Evolutionary conservation across 2,888 invertebrate species (phyloP), one percentile per base, ranked within the genome.

Genomic region (Drosophila kuntzei): DNA sequence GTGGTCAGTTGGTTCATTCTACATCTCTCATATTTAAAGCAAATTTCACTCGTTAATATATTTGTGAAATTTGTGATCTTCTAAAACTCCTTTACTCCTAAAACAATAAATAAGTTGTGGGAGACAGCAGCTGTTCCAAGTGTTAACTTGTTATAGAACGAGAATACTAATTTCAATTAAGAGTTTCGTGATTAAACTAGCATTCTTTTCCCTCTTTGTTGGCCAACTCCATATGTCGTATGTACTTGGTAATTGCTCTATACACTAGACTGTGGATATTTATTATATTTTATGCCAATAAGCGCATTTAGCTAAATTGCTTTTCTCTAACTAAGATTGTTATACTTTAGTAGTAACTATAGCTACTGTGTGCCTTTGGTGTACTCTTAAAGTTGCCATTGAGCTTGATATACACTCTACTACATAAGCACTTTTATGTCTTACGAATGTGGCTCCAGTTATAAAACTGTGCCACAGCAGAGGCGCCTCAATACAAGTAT

Each of bases 231-330:
- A 36, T 20, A 29, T 39, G 18, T 20, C 14, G 8, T 44, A 16
- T 20, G 11, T 49, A n/a, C 37, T 47, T 9, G 12, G 39, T 12
- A 32, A 11, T 47, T 34, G 41, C 9, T 43, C 8, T 39, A 37
- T 34, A 29, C 8, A 32, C 7, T 37, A 36, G 22, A 36, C 36
- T 50, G n/a, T 44, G 36, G 34, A 36, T 75, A 65, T 58, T 79
- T 80, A 79, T 82, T 63, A 68, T 82, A 76, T 68, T 82, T 79
- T 66, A 85, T 85, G 80, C 57, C 86, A 70, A 82, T 80, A 79
- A 80, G 69, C 82, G 79, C 76, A 68, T 80, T 80, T 80, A 49
- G 58, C 72, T 32, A 82, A 80, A 80, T 80, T 80, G 68, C 76
- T 79, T 80, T 79, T 62, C 53, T 63, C 12, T 43, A 57, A 57